Conservation (phyloP, 2,888 invertebrate genomes). For the Tipula unca region DNA sequence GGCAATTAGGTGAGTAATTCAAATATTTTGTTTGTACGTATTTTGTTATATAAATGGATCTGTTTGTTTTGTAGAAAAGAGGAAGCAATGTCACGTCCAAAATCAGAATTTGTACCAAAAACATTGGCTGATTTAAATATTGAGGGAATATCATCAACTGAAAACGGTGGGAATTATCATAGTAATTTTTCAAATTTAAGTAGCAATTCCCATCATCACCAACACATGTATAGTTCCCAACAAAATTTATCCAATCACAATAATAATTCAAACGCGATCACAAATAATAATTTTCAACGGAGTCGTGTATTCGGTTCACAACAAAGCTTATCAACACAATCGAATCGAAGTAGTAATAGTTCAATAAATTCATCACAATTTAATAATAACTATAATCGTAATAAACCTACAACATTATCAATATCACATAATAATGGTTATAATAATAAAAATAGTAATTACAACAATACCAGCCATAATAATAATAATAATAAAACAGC, state of each 20-base stretch:
- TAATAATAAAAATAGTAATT: slow-evolving; percentile 2
- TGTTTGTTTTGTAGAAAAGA: slow-evolving; percentile 59
- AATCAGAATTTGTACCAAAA: slow-evolving; percentile 86
- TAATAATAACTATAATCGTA: slow-evolving; percentile 19
- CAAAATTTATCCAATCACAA: slow-evolving; percentile 27
- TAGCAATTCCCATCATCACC: slow-evolving; percentile 27
- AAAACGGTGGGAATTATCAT: slow-evolving; percentile 35
- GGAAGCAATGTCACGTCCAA: slow-evolving; percentile 81
- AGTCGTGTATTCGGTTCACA: slow-evolving; percentile 28
- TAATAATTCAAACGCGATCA: slow-evolving; percentile 23
- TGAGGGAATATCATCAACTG: slow-evolving; percentile 43
- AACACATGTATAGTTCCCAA: slow-evolving; percentile 28
- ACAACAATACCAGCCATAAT: not conserved
- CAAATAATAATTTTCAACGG: slow-evolving; percentile 26
- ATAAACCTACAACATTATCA: slow-evolving; percentile 18
- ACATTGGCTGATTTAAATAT: slow-evolving; percentile 79
- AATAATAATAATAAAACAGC: not conserved
- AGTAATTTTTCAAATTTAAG: slow-evolving; percentile 23
- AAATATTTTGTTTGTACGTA: not conserved
- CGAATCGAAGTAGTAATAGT: slow-evolving; percentile 25
- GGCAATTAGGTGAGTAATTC: slow-evolving; percentile 61
- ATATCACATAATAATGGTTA: slow-evolving; percentile 21
- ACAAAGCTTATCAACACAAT: slow-evolving; percentile 27
- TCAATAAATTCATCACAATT: slow-evolving; percentile 21
- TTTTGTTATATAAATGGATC: not conserved